Evolutionary conservation across 1,140 invertebrate genomes (phyloP), one percentile per base, ranked within the genome.

Genomic region (Liolophura sinensis): DNA sequence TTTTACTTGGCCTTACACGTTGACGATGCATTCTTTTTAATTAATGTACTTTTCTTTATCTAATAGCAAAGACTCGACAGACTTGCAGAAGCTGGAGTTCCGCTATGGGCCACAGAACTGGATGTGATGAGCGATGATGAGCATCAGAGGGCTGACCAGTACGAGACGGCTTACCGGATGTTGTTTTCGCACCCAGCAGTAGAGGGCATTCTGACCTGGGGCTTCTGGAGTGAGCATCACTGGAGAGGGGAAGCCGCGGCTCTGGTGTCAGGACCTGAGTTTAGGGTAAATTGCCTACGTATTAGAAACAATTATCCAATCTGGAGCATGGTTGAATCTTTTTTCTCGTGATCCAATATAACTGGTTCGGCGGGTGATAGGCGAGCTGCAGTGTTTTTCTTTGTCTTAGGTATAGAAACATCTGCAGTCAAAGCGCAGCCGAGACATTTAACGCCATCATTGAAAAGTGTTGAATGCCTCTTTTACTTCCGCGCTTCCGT

Each of bases 51-150:
- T 40, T 40, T 40, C 31, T 40, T n/a, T 40, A 9, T 52, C 22
- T 58, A 3, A 18, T 24, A 73, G 69, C 48, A 63, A 16, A 59
- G 69, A 14, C 63, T 78, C 22, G 75, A 77, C 25, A 68, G 61
- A 14, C 63, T 77, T 15, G 75, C 77, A 9, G 63, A 73, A 48
- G 62, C 70, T 46, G 75, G 75, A 24, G 63, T 78, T 0, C 75
- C 75, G 9, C 69, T 78, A n/a, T 76, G 75, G 74, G 67, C 75
- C n/a, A 76, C 74, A 20, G 68, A 70, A 46, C 64, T 70, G 16
- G 69, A 71, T 50, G 46, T 64, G 9, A 24, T 20, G 18, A 31
- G 18, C 24, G 27, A 1, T 24, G 68, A 72, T 27, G 55, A 55
- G 1, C 16, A 70, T 15, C 52, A 64, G 22, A 27, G 68, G 56